A percentile compares a stretch with the other conserved stretches of the same genome.
Evolutionary conservation across 2,888 invertebrate species (phyloP).

Genomic region (Caradrina kadenii): DNA sequence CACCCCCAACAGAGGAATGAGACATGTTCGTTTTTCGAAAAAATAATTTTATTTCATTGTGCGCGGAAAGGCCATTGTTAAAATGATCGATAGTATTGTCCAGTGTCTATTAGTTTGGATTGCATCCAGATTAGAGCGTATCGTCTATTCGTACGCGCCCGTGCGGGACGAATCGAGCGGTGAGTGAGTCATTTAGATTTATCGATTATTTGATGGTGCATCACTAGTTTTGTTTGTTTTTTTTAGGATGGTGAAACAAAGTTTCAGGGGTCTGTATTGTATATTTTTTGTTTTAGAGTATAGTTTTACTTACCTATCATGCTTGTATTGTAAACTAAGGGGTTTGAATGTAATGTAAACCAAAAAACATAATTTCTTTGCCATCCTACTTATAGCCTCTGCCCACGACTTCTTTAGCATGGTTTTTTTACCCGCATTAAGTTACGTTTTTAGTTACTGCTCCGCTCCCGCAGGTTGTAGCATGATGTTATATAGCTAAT

Average conservation of each 20-base stretch:
- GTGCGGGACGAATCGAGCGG: constrained; percentile 80
- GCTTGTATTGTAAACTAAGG: neutral
- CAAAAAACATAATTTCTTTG: neutral
- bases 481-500: too few relatives aligned
- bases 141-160: constrained; percentile 75
- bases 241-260: neutral
- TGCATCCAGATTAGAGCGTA: constrained; percentile 74
- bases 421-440: too few relatives aligned
- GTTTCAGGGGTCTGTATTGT: neutral
- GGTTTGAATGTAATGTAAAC: neutral
- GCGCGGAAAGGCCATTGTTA: constrained; percentile 69
- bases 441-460: too few relatives aligned
- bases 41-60: constrained; percentile 66
- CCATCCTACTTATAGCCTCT: too few relatives aligned
- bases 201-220: constrained; percentile 69
- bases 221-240: constrained; percentile 60
- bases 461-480: too few relatives aligned
- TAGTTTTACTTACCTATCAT: neutral
- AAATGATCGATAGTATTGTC: constrained; percentile 80
- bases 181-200: constrained; percentile 72
- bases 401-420: too few relatives aligned
- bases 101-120: constrained; percentile 80
- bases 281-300: constrained; percentile 1
- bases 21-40: constrained; percentile 54
- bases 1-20: constrained; percentile 43